Evolutionary conservation across 1,140 invertebrate species (phyloP).

Genomic region (Conus betulinus): DNA sequence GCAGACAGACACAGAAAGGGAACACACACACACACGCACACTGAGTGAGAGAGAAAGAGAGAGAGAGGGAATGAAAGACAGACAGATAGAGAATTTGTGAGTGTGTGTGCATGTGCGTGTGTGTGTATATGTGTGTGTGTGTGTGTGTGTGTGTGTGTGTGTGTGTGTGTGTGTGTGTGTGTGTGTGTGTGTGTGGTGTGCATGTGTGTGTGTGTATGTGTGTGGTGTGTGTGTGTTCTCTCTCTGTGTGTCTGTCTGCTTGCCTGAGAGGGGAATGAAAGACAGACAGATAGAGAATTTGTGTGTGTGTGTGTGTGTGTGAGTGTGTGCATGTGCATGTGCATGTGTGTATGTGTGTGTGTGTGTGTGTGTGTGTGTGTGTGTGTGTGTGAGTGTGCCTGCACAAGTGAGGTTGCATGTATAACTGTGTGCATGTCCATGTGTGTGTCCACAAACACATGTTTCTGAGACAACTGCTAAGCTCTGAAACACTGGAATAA

Average conservation of each 20-base stretch:
- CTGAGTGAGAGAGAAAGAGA: too few relatives aligned
- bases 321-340: background rate
- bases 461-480: too few relatives aligned
- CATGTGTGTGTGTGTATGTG: background rate
- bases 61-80: too few relatives aligned
- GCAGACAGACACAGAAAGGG: too few relatives aligned
- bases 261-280: background rate
- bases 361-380: slow-evolving; percentile 4
- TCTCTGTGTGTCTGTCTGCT: background rate
- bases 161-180: background rate
- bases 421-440: background rate
- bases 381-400: background rate
- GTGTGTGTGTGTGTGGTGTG: background rate
- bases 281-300: too few relatives aligned
- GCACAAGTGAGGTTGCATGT: background rate
- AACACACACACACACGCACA: too few relatives aligned
- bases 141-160: background rate
- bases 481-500: too few relatives aligned
- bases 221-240: slow-evolving; percentile 10
- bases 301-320: background rate
- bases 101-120: too few relatives aligned
- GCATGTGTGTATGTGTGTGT: too few relatives aligned
- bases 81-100: background rate
- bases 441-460: too few relatives aligned
- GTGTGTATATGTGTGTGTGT: too few relatives aligned